A percentile compares a stretch with the other conserved stretches of the same genome.
These are phyloP conservation scores for Dasypus novemcinctus DNA, from an alignment of 2,113 vertebrate species.

Conservation along the genomic window DNA sequence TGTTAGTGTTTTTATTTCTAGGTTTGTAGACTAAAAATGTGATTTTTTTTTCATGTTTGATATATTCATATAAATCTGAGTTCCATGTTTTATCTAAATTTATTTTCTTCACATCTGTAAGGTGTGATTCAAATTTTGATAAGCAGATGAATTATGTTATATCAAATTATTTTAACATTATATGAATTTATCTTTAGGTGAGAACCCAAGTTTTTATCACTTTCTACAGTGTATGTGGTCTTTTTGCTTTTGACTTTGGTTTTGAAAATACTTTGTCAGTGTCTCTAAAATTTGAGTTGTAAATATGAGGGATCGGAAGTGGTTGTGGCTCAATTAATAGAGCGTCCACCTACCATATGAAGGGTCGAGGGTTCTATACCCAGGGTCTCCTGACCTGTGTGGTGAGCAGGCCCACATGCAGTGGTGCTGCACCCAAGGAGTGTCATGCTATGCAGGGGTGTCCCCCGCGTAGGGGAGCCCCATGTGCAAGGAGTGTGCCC, in stretches of 20 bases:
- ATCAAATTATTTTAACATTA: neutral
- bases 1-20: neutral
- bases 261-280: neutral
- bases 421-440: too few relatives aligned
- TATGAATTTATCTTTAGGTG: neutral
- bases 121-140: neutral
- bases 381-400: too few relatives aligned
- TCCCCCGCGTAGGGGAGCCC: too few relatives aligned
- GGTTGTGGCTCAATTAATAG: too few relatives aligned
- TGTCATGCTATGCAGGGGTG: too few relatives aligned
- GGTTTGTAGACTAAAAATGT: neutral
- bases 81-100: neutral
- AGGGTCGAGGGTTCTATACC: too few relatives aligned
- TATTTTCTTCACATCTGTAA: neutral
- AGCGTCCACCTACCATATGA: too few relatives aligned
- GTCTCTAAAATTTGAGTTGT: neutral
- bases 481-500: too few relatives aligned
- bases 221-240: neutral
- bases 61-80: neutral
- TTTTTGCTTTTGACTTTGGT: neutral
- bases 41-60: neutral
- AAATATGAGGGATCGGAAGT: neutral
- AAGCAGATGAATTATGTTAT: neutral
- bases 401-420: too few relatives aligned
- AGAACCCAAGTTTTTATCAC: neutral